These are phyloP conservation scores for Tachycineta bicolor DNA, from an alignment of 2,113 vertebrate species.

Conservation along the genomic window DNA sequence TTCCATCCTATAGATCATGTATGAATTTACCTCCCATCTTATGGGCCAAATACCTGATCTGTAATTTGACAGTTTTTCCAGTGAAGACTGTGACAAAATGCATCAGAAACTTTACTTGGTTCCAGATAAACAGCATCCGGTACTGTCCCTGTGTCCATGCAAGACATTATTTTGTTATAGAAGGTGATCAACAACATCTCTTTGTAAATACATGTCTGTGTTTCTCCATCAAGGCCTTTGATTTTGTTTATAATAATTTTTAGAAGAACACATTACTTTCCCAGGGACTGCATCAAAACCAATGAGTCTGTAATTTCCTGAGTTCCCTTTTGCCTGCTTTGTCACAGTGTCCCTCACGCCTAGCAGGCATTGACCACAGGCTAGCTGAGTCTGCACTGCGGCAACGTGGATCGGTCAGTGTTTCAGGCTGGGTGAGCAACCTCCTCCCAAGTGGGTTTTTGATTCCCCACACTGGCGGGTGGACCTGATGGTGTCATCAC, in stretches of 20 bases:
- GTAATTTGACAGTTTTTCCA: neutral
- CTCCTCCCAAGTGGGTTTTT: too few species aligned
- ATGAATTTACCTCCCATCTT: accelerated
- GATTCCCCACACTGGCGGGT: too few species aligned
- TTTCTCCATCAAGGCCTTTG: neutral
- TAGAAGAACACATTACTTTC: neutral
- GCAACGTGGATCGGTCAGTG: too few species aligned
- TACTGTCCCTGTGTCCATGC: too few species aligned
- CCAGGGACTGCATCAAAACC: neutral
- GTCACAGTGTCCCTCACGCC: too few species aligned
- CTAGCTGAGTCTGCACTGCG: too few species aligned
- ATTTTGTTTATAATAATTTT: neutral
- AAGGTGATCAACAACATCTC: neutral
- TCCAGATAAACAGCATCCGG: neutral
- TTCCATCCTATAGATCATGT: neutral
- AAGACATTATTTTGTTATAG: neutral
- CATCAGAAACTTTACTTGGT: neutral
- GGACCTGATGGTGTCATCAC: too few species aligned
- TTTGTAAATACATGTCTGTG: neutral
- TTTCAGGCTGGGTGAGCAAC: too few species aligned
- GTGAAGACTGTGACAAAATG: neutral
- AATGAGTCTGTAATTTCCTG: neutral
- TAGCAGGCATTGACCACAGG: too few species aligned
- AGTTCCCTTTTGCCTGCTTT: neutral
- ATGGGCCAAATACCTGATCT: accelerated